Conservation (phyloP, 1,140 invertebrate genomes). For the Diachasmimorpha longicaudata region DNA sequence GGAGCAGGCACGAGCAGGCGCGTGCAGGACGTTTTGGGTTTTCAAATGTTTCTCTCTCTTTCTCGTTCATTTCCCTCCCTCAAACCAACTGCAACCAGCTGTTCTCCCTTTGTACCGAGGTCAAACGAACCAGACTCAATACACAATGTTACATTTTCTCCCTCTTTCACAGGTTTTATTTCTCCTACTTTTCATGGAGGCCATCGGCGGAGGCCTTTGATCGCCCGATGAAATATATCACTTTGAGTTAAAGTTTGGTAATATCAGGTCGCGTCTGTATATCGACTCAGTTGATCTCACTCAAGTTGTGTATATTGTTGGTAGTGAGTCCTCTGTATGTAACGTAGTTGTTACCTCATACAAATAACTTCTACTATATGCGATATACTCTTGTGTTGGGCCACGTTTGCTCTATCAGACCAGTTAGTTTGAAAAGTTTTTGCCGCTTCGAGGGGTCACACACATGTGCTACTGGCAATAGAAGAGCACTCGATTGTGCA, state of each 20-base stretch:
- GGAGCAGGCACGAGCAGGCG: conserved; percentile 24
- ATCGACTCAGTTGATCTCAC: neutral
- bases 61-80: conserved; percentile 5
- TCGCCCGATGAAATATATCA: conserved; percentile 18
- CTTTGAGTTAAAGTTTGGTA: conserved; percentile 15
- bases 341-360: neutral
- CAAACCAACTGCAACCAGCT: conserved; percentile 17
- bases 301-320: neutral
- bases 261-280: conserved; percentile 15
- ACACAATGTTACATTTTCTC: conserved; percentile 7
- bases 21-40: conserved; percentile 21
- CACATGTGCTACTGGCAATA: neutral
- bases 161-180: conserved; percentile 2
- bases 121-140: conserved; percentile 7
- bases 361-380: neutral
- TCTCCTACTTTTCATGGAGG: neutral
- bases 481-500: neutral
- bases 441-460: neutral
- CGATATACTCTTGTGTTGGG: neutral
- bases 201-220: conserved; percentile 3
- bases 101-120: conserved; percentile 22
- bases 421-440: conserved; percentile 3
- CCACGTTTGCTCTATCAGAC: neutral
- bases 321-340: neutral
- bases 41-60: conserved; percentile 14